These are phyloP conservation scores for Drosophila elegans DNA, from an alignment of 1,140 invertebrate species.

Conservation along the genomic window DNA sequence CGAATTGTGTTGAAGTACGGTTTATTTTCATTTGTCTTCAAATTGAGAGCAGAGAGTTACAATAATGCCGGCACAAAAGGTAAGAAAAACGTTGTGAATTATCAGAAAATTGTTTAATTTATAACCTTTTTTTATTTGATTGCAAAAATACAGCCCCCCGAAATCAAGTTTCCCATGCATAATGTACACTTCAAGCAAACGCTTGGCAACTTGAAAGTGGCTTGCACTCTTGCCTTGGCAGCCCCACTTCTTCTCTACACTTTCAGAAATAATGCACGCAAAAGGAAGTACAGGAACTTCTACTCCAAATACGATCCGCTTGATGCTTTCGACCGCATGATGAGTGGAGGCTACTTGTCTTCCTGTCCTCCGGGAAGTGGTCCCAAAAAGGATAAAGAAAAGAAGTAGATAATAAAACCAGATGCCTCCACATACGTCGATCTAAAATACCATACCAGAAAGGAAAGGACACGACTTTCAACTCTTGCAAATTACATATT, in stretches of 20 bases:
- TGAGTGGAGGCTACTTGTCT: constrained; percentile 46
- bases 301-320: constrained; percentile 57
- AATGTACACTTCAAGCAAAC: constrained; percentile 33
- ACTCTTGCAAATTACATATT: constrained; percentile 20
- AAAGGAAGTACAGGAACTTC: constrained; percentile 34
- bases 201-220: constrained; percentile 17
- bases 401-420: too few relatives aligned
- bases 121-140: background rate
- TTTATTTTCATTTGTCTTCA: background rate
- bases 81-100: background rate
- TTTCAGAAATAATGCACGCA: constrained; percentile 26
- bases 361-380: constrained; percentile 53
- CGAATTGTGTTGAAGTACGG: background rate
- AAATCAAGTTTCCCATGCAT: constrained; percentile 64
- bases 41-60: background rate
- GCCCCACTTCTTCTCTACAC: constrained; percentile 25
- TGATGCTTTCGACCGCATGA: constrained; percentile 62
- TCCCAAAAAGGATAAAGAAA: constrained; percentile 30
- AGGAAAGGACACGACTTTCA: constrained; percentile 30
- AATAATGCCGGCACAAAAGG: constrained; percentile 24
- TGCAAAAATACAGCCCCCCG: constrained; percentile 3
- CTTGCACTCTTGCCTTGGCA: constrained; percentile 11
- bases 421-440: constrained; percentile 9
- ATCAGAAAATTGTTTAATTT: background rate
- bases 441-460: background rate